Percentiles rank a stretch among this genome's conserved stretches.
phyloP scores from a whole-genome alignment of 2,888 invertebrate genomes.

The Platypus cylindrus region DNA sequence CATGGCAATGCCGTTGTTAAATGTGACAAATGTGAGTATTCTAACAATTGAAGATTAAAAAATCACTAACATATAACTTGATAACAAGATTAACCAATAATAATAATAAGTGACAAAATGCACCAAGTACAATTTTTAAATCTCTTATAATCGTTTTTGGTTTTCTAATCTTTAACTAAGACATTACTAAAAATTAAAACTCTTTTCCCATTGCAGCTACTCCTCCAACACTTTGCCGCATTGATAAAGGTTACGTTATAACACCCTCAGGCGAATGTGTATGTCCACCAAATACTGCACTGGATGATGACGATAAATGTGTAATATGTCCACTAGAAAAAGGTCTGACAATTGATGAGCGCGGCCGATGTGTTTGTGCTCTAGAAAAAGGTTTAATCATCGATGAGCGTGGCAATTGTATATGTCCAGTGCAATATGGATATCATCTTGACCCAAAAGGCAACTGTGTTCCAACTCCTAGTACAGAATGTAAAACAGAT shows the following conservation, averaged over 20 bases:
- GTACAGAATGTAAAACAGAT: constrained; percentile 53
- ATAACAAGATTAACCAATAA: no score
- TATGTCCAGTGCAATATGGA: constrained; percentile 57
- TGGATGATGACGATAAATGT: constrained; percentile 67
- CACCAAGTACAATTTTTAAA: no score
- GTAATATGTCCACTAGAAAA: constrained; percentile 56
- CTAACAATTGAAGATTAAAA: no score
- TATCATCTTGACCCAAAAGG: constrained; percentile 48
- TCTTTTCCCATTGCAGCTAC: no score
- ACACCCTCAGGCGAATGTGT: constrained; percentile 54
- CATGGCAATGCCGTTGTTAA: constrained; percentile 76
- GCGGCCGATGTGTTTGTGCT: constrained; percentile 73
- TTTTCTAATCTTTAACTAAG: no score
- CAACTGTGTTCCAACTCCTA: constrained; percentile 42
- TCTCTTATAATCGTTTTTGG: no score
- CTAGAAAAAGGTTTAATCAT: constrained; percentile 64
- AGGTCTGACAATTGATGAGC: constrained; percentile 62
- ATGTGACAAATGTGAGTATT: constrained; percentile 67
- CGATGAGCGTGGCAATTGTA: constrained; percentile 64
- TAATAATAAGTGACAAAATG: no score
- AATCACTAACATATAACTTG: no score
- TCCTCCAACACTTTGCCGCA: constrained; percentile 48
- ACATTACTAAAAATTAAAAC: no score
- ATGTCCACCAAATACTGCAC: constrained; percentile 65
- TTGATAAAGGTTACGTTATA: constrained; percentile 55